phyloP scores from a whole-genome alignment of 2,113 vertebrate species.

The Azemiops feae region DNA sequence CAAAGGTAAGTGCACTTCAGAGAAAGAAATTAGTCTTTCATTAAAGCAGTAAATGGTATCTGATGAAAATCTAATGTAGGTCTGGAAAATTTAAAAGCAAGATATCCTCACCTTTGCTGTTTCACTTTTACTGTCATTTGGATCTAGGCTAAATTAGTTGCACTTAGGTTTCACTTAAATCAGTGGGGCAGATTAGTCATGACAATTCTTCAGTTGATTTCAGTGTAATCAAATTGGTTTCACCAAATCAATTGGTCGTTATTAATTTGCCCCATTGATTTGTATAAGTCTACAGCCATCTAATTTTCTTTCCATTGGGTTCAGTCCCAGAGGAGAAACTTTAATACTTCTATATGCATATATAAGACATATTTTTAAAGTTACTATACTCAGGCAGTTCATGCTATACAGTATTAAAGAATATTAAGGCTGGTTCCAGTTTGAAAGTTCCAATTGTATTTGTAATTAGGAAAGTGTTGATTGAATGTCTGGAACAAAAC shows the following conservation, averaged over 20 bases:
- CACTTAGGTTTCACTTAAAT: background rate
- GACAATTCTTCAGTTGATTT: background rate
- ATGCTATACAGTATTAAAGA: background rate
- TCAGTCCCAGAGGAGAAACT: background rate
- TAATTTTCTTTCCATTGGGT: background rate
- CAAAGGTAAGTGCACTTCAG: background rate
- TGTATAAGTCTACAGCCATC: background rate
- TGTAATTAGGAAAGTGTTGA: background rate
- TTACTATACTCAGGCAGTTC: background rate
- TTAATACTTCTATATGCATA: background rate
- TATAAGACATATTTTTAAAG: background rate
- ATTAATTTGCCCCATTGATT: background rate
- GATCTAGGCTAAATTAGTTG: background rate
- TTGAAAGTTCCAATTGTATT: conserved; percentile 9
- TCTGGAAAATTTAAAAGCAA: background rate
- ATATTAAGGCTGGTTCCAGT: background rate
- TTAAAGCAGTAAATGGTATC: background rate
- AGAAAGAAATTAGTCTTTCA: background rate
- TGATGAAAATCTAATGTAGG: background rate
- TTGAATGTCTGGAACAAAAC: conserved; percentile 1
- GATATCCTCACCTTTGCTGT: background rate
- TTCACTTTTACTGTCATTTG: background rate
- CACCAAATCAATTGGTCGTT: background rate
- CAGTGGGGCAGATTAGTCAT: background rate
- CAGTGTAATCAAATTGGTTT: background rate